Base-by-base conservation (phyloP, 2,797 vertebrate species). In the Cyprinella venusta region DNA sequence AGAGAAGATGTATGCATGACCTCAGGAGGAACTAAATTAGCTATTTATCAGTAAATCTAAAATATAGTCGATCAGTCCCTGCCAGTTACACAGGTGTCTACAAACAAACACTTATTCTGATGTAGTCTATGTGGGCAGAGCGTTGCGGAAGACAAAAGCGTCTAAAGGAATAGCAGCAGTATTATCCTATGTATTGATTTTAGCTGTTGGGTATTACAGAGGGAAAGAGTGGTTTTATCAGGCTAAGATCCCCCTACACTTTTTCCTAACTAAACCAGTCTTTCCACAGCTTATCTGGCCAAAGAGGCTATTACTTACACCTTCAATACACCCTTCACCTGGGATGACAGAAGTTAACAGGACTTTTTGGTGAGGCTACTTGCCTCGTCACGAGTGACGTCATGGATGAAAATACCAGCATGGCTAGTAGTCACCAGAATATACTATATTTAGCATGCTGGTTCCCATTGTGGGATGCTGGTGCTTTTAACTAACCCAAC, bases 171-270 rank as follows among this genome's bases (percentile, higher is more conserved):
- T 95, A 95, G 94, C 93, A 89, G 93, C 94, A 93, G 96, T 96
- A 96, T 97, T 96, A 97, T 97, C 96, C 96, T 91, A 94, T 92
- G 94, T 96, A 98, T 97, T 97, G 97, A 98, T 97, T 98, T 97
- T 96, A 93, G 93, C 97, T 97, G 96, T 95, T 95, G 95, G 96
- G 96, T 97, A 98, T 98, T 96, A 97, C 94, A 95, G 94, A 95
- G 95, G 96, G 93, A 94, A 94, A 97, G 95, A 95, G 94, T 92
- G 93, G 94, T 93, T 96, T 97, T 96, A 98, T 97, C 96, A 95
- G 95, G 95, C 96, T 95, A 96, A 96, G 95, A 96, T 94, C 95
- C 95, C 94, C 93, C 91, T 90, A 93, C 94, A 96, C 96, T 96
- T 96, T 48, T 96, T 94, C 94, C 94, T 96, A 96, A 96, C 95